Evolutionary conservation across 2,113 vertebrate species (phyloP).

Genomic region (Tupaia tana): DNA sequence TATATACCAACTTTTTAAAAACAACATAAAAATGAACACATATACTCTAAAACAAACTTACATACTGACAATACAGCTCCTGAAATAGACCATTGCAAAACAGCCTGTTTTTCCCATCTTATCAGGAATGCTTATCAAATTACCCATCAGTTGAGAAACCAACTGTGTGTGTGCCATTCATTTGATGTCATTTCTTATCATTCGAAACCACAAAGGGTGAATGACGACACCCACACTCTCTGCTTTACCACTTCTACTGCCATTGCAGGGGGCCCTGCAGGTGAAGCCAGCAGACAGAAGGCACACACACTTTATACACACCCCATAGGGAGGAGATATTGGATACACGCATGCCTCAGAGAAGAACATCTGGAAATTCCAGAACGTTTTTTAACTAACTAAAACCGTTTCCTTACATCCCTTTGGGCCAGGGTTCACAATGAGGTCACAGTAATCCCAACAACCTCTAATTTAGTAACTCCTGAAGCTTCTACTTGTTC

Average conservation of each 20-base stretch:
- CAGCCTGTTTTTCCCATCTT: fast-evolving
- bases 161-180: no score
- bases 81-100: background rate
- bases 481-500: background rate
- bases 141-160: background rate
- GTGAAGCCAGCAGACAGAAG: background rate
- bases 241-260: fast-evolving
- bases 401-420: background rate
- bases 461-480: background rate
- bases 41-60: background rate
- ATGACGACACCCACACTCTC: background rate
- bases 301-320: fast-evolving
- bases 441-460: background rate
- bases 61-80: background rate
- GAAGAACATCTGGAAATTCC: background rate
- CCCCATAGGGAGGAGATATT: fast-evolving
- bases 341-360: fast-evolving
- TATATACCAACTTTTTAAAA: background rate
- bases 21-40: background rate
- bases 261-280: no score
- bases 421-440: background rate
- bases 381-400: background rate
- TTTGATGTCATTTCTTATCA: fast-evolving
- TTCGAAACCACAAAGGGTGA: background rate
- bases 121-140: background rate